A percentile compares a stretch with the other conserved stretches of the same genome.
phyloP scores from a whole-genome alignment of 2,888 invertebrate genomes.

The Portevinia maculata region DNA sequence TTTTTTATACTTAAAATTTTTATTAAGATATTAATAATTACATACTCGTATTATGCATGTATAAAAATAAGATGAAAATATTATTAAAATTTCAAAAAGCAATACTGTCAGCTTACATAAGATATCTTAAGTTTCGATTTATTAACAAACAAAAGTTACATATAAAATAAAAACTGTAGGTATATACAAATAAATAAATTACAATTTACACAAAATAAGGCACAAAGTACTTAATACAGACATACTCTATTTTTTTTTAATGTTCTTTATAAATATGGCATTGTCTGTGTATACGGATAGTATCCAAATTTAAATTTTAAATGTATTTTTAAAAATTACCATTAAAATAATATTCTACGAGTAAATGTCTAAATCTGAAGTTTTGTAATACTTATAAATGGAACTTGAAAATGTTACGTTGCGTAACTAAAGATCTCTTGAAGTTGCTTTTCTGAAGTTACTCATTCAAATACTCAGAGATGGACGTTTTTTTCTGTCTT shows the following conservation, averaged over 20 bases:
- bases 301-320: conserved; percentile 26
- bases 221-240: conserved; percentile 1
- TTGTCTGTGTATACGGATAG: conserved; percentile 33
- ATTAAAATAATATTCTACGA: background rate
- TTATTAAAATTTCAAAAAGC: conserved; percentile 42
- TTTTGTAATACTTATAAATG: conserved; percentile 30
- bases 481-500: conserved; percentile 90
- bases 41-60: too few species aligned
- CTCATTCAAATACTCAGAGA: conserved; percentile 88
- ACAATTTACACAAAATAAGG: conserved; percentile 44
- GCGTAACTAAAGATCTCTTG: conserved; percentile 44
- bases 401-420: conserved; percentile 50
- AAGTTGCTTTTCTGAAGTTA: conserved; percentile 19
- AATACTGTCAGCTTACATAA: conserved; percentile 62
- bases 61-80: conserved; percentile 15
- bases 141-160: background rate
- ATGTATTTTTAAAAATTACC: conserved; percentile 5
- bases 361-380: conserved; percentile 13
- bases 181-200: conserved; percentile 66
- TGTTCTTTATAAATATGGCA: conserved; percentile 63
- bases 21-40: too few species aligned
- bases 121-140: conserved; percentile 6
- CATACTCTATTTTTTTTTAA: background rate
- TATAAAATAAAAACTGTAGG: conserved; percentile 9
- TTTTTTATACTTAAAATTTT: conserved; percentile 11